A percentile compares a stretch with the other conserved stretches of the same genome.
These are phyloP conservation scores for Prenolepis imparis DNA, from an alignment of 2,888 invertebrate genomes.

Conservation along the genomic window DNA sequence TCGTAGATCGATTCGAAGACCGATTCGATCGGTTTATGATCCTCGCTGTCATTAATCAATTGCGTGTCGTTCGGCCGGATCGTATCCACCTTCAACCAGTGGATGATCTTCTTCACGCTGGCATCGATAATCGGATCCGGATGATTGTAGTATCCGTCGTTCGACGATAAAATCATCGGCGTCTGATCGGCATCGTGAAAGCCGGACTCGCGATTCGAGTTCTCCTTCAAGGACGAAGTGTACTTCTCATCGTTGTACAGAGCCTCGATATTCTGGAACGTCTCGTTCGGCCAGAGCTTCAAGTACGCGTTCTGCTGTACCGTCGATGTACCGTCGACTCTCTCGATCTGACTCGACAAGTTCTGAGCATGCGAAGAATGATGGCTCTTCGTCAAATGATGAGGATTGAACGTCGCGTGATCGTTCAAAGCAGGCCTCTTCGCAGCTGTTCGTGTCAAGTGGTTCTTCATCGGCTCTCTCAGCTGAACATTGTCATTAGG, in stretches of 20 bases:
- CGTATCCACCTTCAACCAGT: slow-evolving; percentile 81
- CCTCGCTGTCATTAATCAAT: slow-evolving; percentile 56
- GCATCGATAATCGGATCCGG: slow-evolving; percentile 57
- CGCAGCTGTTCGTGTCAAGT: slow-evolving; percentile 16
- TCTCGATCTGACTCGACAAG: slow-evolving; percentile 34
- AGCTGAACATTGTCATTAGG: background rate
- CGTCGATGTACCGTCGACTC: background rate
- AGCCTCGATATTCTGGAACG: slow-evolving; percentile 77
- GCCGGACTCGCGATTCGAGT: slow-evolving; percentile 41
- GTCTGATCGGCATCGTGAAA: slow-evolving; percentile 18
- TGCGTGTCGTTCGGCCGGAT: slow-evolving; percentile 71
- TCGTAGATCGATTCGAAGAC: slow-evolving; percentile 73
- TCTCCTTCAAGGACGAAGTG: slow-evolving; percentile 72
- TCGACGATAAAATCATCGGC: slow-evolving; percentile 9
- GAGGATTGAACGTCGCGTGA: background rate
- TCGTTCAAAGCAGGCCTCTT: background rate
- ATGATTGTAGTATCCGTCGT: slow-evolving; percentile 18
- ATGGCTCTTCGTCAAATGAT: slow-evolving; percentile 30
- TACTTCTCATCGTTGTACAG: slow-evolving; percentile 83
- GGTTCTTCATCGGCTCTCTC: background rate
- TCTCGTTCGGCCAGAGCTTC: slow-evolving; percentile 83
- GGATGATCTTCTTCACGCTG: slow-evolving; percentile 74
- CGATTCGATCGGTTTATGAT: slow-evolving; percentile 63
- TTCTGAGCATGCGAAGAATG: slow-evolving; percentile 2
- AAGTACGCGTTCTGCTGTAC: background rate